A percentile compares a stretch with the other conserved stretches of the same genome.
Conservation (phyloP, 2,113 vertebrate species). For the Tragelaphus imberbis region DNA sequence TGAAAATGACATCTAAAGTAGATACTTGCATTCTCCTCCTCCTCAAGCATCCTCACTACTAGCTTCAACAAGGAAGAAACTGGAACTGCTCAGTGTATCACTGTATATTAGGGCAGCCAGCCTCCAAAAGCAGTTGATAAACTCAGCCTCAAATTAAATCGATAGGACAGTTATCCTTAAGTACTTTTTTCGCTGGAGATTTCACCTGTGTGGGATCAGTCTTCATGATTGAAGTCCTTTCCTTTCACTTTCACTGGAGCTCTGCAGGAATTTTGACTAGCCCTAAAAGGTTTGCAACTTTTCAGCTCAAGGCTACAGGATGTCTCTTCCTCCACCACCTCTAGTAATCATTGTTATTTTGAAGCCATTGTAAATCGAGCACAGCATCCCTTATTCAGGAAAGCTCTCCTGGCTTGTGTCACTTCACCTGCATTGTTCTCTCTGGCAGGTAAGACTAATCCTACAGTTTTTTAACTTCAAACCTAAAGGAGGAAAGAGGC, state of each 20-base stretch:
- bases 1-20: background rate
- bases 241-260: background rate
- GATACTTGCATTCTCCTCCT: background rate
- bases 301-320: background rate
- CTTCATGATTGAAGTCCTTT: background rate
- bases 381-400: background rate
- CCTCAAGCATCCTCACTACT: background rate
- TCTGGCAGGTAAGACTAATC: constrained; percentile 12
- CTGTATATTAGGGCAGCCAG: background rate
- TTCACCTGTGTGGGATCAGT: background rate
- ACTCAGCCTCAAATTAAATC: background rate
- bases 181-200: background rate
- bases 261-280: background rate
- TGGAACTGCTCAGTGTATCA: background rate
- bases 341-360: background rate
- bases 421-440: background rate
- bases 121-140: background rate
- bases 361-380: background rate
- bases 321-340: background rate
- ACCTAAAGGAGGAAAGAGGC: background rate
- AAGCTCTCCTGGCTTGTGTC: constrained; percentile 15
- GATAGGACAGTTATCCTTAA: background rate
- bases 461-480: background rate
- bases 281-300: background rate
- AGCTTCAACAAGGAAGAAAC: background rate